Evolutionary conservation across 2,797 vertebrate species (phyloP), one percentile per base, ranked within the genome.

Genomic region (Semaprochilodus insignis): DNA sequence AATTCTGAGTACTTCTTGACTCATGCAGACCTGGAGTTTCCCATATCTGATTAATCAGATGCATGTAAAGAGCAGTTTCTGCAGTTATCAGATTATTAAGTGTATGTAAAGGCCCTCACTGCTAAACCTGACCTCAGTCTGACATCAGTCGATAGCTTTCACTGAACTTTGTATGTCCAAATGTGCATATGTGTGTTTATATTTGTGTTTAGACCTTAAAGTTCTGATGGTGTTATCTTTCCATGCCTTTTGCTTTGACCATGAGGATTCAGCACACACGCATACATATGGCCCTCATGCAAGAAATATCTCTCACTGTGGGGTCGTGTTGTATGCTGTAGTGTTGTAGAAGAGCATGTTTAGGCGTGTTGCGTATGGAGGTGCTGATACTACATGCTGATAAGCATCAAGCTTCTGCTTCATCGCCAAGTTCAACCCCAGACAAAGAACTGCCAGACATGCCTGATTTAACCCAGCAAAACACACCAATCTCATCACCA

Each of bases 221-320:
- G n/a, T 65, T 80, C 25, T 75, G 72, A 77, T 77, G 62, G 62
- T 69, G 55, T 82, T 44, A 19, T 76, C 66, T 80, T 63, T 84
- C 71, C 63, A 55, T 72, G 55, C n/a, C 6, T 60, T 19, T 60
- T 60, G 1, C 57, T 10, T 23, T 13, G 23, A 63, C 73, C 71
- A 55, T 55, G 59, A 66, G 73, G 67, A 67, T 81, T 52, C 52
- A 48, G 77, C 65, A 55, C 54, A 73, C 51, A 34, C 70, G 52
- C 55, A 77, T 44, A 51, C 78, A 71, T 23, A 82, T 44, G 4
- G 21, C 44, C 4, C 48, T 40, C 36, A 69, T 40, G 31, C 48
- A 74, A 23, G 23, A 27, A 63, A 57, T 62, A 52, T 70, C 44
- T 44, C 60, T 79, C 60, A 59, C 51, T 66, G 76, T 84, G 73